These are phyloP conservation scores for Isichthys henryi DNA, from an alignment of 2,113 vertebrate species.

Conservation along the genomic window DNA sequence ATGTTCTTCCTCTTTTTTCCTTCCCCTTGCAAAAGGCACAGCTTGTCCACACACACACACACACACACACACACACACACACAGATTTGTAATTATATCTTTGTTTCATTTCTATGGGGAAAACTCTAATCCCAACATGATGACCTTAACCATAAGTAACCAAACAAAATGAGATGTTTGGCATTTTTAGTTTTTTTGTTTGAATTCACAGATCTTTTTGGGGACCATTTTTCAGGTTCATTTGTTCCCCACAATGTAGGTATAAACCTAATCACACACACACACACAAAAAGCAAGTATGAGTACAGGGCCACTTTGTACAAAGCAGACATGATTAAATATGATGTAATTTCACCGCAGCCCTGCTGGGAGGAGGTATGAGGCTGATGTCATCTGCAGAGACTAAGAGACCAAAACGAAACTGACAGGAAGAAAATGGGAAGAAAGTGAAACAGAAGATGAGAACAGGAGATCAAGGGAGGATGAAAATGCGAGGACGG, in stretches of 20 bases:
- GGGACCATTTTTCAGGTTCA: no score
- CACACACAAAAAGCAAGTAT: neutral
- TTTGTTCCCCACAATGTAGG: no score
- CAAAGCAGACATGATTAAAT: neutral
- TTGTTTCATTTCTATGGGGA: no score
- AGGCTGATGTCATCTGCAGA: neutral
- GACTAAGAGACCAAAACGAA: neutral
- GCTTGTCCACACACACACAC: neutral
- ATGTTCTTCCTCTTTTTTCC: neutral
- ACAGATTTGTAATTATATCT: neutral
- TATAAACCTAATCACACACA: neutral
- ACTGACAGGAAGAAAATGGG: neutral
- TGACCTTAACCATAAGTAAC: no score
- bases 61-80: neutral
- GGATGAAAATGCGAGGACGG: neutral
- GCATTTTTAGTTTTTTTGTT: no score
- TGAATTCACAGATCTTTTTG: no score
- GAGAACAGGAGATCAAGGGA: constrained; percentile 13
- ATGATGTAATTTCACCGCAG: neutral
- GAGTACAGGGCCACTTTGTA: neutral
- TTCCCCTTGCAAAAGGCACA: neutral
- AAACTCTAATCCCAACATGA: no score
- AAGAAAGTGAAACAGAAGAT: constrained; percentile 15
- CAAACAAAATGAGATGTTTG: no score
- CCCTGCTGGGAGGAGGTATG: neutral